Percentiles rank a stretch among this genome's conserved stretches.
Evolutionary conservation across 2,113 vertebrate species (phyloP).

Genomic region (Dicrurus megarhynchus): DNA sequence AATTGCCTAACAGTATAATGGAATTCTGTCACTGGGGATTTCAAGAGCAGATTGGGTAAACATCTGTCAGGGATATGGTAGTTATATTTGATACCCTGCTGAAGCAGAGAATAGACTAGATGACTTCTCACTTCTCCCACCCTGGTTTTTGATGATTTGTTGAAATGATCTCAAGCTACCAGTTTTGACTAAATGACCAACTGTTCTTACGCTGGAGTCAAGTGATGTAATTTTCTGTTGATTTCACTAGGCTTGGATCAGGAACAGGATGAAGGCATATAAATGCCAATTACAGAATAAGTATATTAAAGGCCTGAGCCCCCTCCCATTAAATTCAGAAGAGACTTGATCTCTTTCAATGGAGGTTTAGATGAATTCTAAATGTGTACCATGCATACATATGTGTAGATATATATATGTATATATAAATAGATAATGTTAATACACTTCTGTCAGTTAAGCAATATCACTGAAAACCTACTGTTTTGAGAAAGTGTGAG

Average conservation of each 20-base stretch:
- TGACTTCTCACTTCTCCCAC: conserved; percentile 42
- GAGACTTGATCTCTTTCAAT: not conserved
- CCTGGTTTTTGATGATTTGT: not conserved
- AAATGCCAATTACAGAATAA: not conserved
- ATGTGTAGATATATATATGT: not conserved
- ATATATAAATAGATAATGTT: not conserved
- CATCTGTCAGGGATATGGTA: conserved; percentile 35
- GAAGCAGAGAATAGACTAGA: conserved; percentile 23
- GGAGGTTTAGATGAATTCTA: not conserved
- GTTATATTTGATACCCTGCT: conserved; percentile 10
- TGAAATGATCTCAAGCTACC: conserved; percentile 10
- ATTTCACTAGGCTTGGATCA: not conserved
- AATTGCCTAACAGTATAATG: not conserved
- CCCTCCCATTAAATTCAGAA: not conserved
- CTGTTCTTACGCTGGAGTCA: not conserved
- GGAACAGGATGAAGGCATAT: not conserved
- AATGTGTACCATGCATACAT: not conserved
- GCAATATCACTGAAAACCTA: not conserved
- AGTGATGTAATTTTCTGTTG: not conserved
- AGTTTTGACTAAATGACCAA: conserved; percentile 24
- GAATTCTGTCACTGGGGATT: not conserved
- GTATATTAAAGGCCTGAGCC: not conserved
- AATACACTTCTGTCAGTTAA: not conserved
- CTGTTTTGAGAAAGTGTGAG: not conserved
- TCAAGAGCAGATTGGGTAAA: conserved; percentile 41